These are phyloP conservation scores for Phalacrocorax carbo DNA, from an alignment of 2,113 vertebrate genomes.

Conservation along the genomic window DNA sequence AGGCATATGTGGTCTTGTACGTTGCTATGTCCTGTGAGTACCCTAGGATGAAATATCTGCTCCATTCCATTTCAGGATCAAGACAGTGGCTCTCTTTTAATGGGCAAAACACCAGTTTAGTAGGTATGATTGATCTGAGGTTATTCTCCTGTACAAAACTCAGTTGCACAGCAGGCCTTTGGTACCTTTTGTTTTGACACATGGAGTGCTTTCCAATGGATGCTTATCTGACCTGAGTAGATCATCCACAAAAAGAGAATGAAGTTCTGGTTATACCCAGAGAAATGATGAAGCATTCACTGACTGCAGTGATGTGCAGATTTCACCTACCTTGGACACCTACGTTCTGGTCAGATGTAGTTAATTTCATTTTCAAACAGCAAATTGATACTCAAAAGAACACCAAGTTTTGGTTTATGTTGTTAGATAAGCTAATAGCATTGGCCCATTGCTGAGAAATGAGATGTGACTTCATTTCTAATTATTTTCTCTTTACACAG, in stretches of 20 bases:
- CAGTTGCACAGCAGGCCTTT: neutral
- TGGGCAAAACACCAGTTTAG: neutral
- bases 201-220: neutral
- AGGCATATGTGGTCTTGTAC: fast-evolving
- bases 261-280: neutral
- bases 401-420: neutral
- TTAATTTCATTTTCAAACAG: neutral
- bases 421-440: neutral
- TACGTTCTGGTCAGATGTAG: neutral
- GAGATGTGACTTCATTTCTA: neutral
- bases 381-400: neutral
- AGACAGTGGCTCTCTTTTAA: neutral
- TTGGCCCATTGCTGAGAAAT: neutral
- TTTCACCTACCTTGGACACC: neutral
- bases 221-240: neutral
- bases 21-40: neutral
- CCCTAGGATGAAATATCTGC: neutral
- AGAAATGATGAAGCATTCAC: neutral
- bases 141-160: neutral
- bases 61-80: neutral
- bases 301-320: neutral
- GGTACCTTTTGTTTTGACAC: neutral
- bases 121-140: neutral
- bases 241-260: neutral
- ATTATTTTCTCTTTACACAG: neutral